Base-by-base conservation (phyloP, 2,113 vertebrate genomes). In the Shinisaurus crocodilurus region DNA sequence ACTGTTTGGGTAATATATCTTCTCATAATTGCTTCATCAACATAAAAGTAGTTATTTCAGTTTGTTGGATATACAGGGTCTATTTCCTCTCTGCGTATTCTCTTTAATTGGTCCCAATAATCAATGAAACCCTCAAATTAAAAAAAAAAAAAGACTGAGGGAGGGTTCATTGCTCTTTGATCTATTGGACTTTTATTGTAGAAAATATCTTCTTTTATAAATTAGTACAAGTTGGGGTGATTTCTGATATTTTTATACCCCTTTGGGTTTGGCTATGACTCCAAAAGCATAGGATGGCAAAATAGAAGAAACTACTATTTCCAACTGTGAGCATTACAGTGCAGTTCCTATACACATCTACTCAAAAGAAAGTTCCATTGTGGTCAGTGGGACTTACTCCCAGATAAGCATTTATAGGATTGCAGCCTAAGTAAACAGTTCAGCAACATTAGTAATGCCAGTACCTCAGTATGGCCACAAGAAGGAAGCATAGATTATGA, bases 391-490 rank as follows among this genome's bases (percentile, higher is more conserved):
- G 48, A 34, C 16, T 82, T 27, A 60, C 37, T n/a, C 9, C n/a
- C 6, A 37, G 1, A 9, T 34, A 18, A 82, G 34, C 0, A n/a
- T 77, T n/a, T 67, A 67, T 69, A 45, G 10, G 18, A 45, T 18
- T 85, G 40, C 25, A 87, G 57, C 10, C 27, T n/a, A 50, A 67
- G 43, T 29, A 29, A 83, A 50, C 37, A 45, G 43, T 65, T 63
- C 88, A 70, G 67, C 1, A 3, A 90, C 72, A 69, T 86, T 23
- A 82, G 45, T 57, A 85, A 34, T 29, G 27, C 15, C 25, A 87
- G 15, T 87, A 72, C 25, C 16, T 90, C 18, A 23, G 60, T 83
- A 63, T 76, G 79, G 34, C 79, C 85, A 87, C 85, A 87, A 63
- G 77, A 87, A 75, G 54, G 69, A 69, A 79, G 81, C 82, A 75